phyloP scores from a whole-genome alignment of 2,797 vertebrate species.

The Chromis chromis region DNA sequence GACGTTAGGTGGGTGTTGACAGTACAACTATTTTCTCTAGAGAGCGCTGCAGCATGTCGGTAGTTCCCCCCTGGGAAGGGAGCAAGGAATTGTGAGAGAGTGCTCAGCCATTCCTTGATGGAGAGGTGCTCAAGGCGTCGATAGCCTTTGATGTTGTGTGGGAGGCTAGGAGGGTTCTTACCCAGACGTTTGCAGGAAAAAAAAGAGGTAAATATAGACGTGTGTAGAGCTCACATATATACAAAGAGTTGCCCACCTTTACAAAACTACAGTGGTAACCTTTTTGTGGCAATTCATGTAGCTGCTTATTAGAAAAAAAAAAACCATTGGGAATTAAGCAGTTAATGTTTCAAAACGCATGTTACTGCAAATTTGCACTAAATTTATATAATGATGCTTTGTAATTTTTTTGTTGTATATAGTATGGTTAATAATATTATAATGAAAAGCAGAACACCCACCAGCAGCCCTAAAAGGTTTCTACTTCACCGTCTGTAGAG shows the following conservation, averaged over 20 bases:
- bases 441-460: neutral
- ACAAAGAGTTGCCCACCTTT: neutral
- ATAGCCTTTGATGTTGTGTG: constrained; percentile 50
- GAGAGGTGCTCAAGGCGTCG: constrained; percentile 50
- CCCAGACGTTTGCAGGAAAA: constrained; percentile 14
- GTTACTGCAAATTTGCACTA: neutral
- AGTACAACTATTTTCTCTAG: constrained; percentile 34
- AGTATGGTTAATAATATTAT: neutral
- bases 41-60: constrained; percentile 20
- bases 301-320: neutral
- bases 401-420: neutral
- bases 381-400: neutral
- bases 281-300: neutral
- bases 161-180: constrained; percentile 22
- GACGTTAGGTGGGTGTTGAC: constrained; percentile 21
- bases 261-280: neutral
- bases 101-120: constrained; percentile 38
- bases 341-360: neutral
- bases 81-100: constrained; percentile 22
- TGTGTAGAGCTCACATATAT: constrained; percentile 17
- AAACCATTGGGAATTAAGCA: neutral
- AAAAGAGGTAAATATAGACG: constrained; percentile 35
- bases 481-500: neutral
- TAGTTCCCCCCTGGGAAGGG: constrained; percentile 12
- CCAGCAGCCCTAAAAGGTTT: neutral